Conservation (phyloP, 2,797 vertebrate genomes). For the Psittacula derbiana region DNA sequence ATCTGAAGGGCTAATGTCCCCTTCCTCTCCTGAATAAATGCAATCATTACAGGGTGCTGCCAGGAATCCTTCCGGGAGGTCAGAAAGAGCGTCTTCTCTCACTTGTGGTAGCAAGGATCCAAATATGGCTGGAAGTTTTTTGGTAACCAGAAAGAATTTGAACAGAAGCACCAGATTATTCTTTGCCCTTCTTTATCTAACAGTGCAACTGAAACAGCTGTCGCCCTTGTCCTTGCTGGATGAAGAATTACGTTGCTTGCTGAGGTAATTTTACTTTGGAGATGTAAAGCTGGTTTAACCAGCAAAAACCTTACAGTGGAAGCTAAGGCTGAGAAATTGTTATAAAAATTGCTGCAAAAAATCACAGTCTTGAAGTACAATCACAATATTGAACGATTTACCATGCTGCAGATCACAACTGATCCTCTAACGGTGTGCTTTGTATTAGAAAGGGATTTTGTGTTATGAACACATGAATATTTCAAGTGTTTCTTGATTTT, state of each 20-base stretch:
- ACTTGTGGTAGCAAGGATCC: not conserved
- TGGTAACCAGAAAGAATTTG: not conserved
- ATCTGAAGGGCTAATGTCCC: not conserved
- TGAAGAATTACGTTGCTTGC: not conserved
- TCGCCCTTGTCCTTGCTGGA: not conserved
- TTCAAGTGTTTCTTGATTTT: not conserved
- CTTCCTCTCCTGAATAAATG: not conserved
- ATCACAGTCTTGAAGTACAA: not conserved
- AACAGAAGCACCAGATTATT: not conserved
- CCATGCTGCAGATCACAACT: not conserved
- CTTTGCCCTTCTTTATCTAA: not conserved
- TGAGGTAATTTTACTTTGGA: not conserved
- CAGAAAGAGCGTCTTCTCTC: not conserved
- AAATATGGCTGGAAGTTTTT: not conserved
- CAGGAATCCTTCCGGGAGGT: not conserved
- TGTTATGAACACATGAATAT: not conserved
- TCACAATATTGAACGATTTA: not conserved
- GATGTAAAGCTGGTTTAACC: not conserved
- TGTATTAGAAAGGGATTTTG: not conserved
- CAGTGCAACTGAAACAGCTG: not conserved
- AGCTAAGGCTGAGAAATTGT: not conserved
- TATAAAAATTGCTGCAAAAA: not conserved
- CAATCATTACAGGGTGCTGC: not conserved
- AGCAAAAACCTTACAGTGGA: not conserved
- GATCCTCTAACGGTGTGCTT: not conserved